Conservation (phyloP, 1,140 invertebrate genomes). For the Cotesia glomerata region DNA sequence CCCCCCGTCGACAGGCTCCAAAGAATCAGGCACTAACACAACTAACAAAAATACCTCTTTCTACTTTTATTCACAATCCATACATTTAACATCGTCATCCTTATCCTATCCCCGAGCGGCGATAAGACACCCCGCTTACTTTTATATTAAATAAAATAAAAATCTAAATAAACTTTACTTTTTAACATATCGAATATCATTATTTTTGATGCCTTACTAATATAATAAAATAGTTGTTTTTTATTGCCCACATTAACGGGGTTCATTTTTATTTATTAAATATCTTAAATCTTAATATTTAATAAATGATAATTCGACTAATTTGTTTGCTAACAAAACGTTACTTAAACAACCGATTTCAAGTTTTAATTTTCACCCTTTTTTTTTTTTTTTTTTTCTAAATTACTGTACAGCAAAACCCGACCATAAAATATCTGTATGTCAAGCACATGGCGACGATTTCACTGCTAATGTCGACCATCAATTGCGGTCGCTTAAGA, state of each 20-base stretch:
- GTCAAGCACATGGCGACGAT: conserved; percentile 7
- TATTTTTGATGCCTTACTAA: conserved; percentile 11
- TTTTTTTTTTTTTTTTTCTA: not conserved
- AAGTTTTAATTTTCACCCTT: not conserved
- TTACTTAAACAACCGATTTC: not conserved
- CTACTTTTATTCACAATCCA: not conserved
- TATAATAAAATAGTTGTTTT: conserved; percentile 11
- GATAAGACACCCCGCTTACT: conserved; percentile 18
- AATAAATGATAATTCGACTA: not conserved
- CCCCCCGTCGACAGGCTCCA: conserved; percentile 25
- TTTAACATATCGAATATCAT: conserved; percentile 18
- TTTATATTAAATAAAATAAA: conserved; percentile 11
- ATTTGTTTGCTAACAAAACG: not conserved
- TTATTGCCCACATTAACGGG: not conserved
- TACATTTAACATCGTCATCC: not conserved
- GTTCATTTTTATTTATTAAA: conserved; percentile 1
- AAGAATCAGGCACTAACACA: too few species aligned
- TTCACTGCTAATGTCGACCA: conserved; percentile 15
- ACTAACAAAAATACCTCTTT: too few species aligned
- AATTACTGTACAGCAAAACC: not conserved
- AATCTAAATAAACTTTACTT: too few species aligned
- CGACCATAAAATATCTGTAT: too few species aligned
- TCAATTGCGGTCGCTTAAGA: not conserved
- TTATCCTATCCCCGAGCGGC: not conserved
- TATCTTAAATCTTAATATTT: not conserved